Conservation (phyloP, 2,797 vertebrate species). For the Lutjanus argentimaculatus region DNA sequence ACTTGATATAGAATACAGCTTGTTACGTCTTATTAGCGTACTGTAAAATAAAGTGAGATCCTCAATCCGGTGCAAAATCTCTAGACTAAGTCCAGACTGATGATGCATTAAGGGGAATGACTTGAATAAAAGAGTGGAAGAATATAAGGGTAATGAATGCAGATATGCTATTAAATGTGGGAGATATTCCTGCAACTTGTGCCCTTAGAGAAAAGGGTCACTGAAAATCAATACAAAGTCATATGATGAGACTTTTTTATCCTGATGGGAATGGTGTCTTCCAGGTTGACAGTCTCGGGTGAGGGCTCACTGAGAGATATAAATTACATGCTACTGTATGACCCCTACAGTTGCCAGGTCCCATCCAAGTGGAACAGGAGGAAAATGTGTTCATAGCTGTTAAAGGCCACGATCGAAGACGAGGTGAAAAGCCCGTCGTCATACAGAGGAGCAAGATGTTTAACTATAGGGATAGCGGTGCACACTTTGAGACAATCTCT, state of each 20-base stretch:
- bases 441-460: background rate
- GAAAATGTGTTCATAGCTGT: background rate
- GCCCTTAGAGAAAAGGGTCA: background rate
- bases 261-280: background rate
- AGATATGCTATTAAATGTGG: background rate
- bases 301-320: too few relatives aligned
- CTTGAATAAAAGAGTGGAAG: background rate
- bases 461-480: background rate
- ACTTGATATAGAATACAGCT: too few relatives aligned
- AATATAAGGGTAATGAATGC: background rate
- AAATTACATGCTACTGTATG: background rate
- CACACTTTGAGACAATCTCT: background rate
- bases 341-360: background rate
- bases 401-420: background rate
- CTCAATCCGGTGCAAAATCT: too few relatives aligned
- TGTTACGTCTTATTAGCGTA: too few relatives aligned
- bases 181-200: background rate
- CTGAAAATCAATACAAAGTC: slow-evolving; percentile 5
- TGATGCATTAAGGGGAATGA: background rate
- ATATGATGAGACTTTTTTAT: background rate
- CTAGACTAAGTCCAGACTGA: background rate
- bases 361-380: background rate
- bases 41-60: too few relatives aligned
- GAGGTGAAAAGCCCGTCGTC: background rate
- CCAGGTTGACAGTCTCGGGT: background rate